These are phyloP conservation scores for Dione vanillae DNA, from an alignment of 2,888 invertebrate genomes.

Conservation along the genomic window DNA sequence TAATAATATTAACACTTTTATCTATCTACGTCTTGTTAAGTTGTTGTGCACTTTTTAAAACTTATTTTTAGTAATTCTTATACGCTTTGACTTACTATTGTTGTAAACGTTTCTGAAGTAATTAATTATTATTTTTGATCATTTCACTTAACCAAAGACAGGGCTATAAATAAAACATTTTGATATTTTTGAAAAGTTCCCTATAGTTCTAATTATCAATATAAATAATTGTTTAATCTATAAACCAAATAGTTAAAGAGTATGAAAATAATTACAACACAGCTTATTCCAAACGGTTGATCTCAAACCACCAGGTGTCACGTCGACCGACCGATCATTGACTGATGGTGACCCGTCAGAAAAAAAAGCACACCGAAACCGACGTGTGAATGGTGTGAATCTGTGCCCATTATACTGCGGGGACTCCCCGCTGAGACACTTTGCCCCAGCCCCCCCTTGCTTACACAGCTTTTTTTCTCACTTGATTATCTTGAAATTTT, in stretches of 20 bases:
- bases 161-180: too few species aligned
- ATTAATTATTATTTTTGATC: too few species aligned
- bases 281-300: slow-evolving; percentile 3
- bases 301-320: slow-evolving; percentile 4
- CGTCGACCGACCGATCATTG: slow-evolving; percentile 44
- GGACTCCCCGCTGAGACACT: slow-evolving; percentile 66
- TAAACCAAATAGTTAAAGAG: neutral
- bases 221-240: neutral
- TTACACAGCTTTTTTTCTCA: slow-evolving; percentile 49
- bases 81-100: too few species aligned
- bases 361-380: slow-evolving; percentile 67
- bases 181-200: too few species aligned
- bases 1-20: too few species aligned
- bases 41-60: too few species aligned
- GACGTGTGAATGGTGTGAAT: slow-evolving; percentile 73
- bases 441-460: slow-evolving; percentile 61
- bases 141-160: too few species aligned
- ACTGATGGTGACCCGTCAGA: slow-evolving; percentile 70
- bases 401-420: slow-evolving; percentile 64
- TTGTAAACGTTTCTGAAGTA: too few species aligned
- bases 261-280: slow-evolving; percentile 7
- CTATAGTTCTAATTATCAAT: too few species aligned
- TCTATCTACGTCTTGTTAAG: too few species aligned
- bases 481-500: neutral
- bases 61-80: too few species aligned